Base-by-base conservation (phyloP, 2,797 vertebrate species). In the Xenopus petersii region DNA sequence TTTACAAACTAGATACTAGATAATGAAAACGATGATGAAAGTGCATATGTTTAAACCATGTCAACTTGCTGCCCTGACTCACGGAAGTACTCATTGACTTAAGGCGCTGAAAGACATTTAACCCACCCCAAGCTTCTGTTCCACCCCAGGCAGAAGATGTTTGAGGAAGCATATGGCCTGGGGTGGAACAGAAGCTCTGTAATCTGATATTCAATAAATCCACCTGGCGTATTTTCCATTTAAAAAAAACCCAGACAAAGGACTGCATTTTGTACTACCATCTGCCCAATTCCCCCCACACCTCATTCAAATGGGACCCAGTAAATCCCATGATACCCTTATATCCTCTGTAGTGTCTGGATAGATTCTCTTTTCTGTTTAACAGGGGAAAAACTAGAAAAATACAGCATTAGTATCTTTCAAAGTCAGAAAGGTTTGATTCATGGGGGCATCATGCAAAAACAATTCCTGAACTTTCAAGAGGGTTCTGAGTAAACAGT, bases 121-220 rank as follows among this genome's bases (percentile, higher is more conserved):
- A 9, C 55, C 59, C 16, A 5, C 21, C 64, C n/a, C n/a, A 26
- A 16, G 12, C 46, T 51, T 26, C 21, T 51, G 64, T 51, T 51
- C 46, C 64, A 67, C 46, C n/a, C 21, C 12, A 24, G 66, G 30
- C 61, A 10, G 66, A 36, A 13, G 49, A 51, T 55, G 66, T 55
- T 15, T 30, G 12, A 67, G 13, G 24, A 36, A 56, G 66, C 66
- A 55, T 33, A 67, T 12, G 24, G 55, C 67, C 67, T 54, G 47
- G 36, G 12, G 26, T 64, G 26, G 51, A 36, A 33, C 9, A 21
- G 21, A 21, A 21, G 13, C 47, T 15, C 15, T 33, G 59, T 12
- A 71, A 75, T 80, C 78, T 81, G 72, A 83, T 81, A 68, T 58
- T 81, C 84, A 81, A 80, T 85, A 85, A 84, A 80, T 81, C 80